These are phyloP conservation scores for Coelinius sp. DNA, from an alignment of 2,888 invertebrate genomes.

Conservation along the genomic window DNA sequence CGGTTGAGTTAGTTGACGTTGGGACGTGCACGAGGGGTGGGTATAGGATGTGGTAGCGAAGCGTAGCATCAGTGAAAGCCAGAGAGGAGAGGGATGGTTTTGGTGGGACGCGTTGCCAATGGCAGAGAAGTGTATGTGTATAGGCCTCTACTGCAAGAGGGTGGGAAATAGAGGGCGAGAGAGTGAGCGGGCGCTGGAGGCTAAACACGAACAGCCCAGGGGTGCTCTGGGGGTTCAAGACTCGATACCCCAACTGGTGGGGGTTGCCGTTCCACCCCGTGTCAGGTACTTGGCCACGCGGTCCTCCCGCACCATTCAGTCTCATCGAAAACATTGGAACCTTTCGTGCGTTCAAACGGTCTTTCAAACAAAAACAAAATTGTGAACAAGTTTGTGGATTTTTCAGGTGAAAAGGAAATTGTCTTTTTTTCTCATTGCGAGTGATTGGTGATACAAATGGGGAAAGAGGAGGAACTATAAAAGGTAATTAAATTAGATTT, in stretches of 20 bases:
- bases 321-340: constrained; percentile 59
- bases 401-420: no score
- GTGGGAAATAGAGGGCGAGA: constrained; percentile 13
- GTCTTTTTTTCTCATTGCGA: no score
- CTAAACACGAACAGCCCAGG: constrained; percentile 27
- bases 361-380: background rate
- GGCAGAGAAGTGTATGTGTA: background rate
- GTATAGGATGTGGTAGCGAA: background rate
- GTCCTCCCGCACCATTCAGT: constrained; percentile 57
- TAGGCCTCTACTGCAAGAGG: background rate
- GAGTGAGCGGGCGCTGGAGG: constrained; percentile 13
- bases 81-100: constrained; percentile 2
- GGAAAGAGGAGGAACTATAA: no score
- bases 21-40: background rate
- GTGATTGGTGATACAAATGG: no score
- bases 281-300: constrained; percentile 64
- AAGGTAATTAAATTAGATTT: no score
- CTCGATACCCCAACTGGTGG: constrained; percentile 44
- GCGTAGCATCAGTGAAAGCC: background rate
- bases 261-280: constrained; percentile 61
- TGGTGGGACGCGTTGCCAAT: constrained; percentile 25
- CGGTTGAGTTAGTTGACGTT: background rate
- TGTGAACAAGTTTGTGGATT: no score
- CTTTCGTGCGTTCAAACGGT: constrained; percentile 17
- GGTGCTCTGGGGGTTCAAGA: constrained; percentile 42